Evolutionary conservation across 2,113 vertebrate species (phyloP).

Genomic region (Plecotus auritus): DNA sequence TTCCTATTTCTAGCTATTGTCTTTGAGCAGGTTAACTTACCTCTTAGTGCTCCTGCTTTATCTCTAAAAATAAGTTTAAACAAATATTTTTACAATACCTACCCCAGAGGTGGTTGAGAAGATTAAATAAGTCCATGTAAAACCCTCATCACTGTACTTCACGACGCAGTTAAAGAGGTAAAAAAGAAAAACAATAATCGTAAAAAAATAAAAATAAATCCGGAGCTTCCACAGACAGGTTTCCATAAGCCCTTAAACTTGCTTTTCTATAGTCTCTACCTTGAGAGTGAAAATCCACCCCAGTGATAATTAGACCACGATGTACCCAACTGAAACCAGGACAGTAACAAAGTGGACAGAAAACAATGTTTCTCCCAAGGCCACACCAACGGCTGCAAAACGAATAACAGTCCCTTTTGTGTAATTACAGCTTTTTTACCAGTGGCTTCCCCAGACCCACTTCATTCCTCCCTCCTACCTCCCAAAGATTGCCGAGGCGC

Average conservation of each 20-base stretch:
- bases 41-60: not conserved
- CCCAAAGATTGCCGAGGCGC: not conserved
- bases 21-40: not conserved
- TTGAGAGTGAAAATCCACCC: not conserved
- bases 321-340: not conserved
- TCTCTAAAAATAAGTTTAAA: not conserved
- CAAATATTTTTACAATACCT: not conserved
- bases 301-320: not conserved
- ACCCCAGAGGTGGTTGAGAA: not conserved
- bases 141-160: not conserved
- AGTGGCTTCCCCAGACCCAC: not conserved
- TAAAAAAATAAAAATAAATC: not conserved
- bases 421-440: not conserved
- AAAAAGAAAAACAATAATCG: not conserved
- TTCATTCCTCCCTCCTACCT: not conserved
- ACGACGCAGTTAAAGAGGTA: not conserved
- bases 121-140: not conserved
- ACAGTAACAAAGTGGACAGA: not conserved
- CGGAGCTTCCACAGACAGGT: not conserved
- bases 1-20: constrained; percentile 43
- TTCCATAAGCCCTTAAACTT: not conserved
- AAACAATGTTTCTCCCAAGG: not conserved
- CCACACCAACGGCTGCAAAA: not conserved
- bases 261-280: not conserved
- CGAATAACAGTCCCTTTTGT: not conserved